Evolutionary conservation across 2,113 vertebrate species (phyloP), one percentile per base, ranked within the genome.

Genomic region (Misgurnus anguillicaudatus): DNA sequence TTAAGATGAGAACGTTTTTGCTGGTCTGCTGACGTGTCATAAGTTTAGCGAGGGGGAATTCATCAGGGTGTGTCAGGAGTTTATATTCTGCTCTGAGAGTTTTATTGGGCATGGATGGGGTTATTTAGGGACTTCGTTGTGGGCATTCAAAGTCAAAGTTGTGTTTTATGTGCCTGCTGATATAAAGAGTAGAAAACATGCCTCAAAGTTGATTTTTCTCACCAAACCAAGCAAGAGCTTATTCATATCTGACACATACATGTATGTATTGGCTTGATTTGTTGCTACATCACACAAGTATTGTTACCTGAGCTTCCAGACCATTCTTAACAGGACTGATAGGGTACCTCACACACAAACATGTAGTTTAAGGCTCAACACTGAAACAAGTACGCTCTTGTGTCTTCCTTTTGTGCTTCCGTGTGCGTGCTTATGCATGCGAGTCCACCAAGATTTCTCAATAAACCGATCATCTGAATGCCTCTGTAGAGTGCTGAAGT

Each of bases 401-500:
- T 16, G 10, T 17, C 16, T 5, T 70, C 13, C 19, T 39, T 39
- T 17, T 42, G 9, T 61, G 39, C 57, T 45, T 74, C n/a, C 24
- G n/a, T 41, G 58, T 51, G 48, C 48, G 48, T 51, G 48, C 48
- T 51, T 51, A 13, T 62, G 21, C 39, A 62, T 16, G 13, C 13
- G 39, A 11, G 19, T 62, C 21, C 19, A 47, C 13, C 41, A 31
- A 62, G 19, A 61, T 74, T 74, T 61, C 21, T 5, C 19, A 45
- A 74, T 61, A 47, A 62, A 31, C 19, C 9, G 69, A 72, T 31
- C 70, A 58, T 60, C 63, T 67, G 19, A 62, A 61, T 45, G 45
- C 51, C 39, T 83, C 24, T 68, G 8, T 57, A 21, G 31, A 11
- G 31, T 71, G 24, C 47, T 36, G 14, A 69, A n/a, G n/a, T n/a